These are phyloP conservation scores for Sminthurinus signatus DNA, from an alignment of 1,140 invertebrate species.

Conservation along the genomic window DNA sequence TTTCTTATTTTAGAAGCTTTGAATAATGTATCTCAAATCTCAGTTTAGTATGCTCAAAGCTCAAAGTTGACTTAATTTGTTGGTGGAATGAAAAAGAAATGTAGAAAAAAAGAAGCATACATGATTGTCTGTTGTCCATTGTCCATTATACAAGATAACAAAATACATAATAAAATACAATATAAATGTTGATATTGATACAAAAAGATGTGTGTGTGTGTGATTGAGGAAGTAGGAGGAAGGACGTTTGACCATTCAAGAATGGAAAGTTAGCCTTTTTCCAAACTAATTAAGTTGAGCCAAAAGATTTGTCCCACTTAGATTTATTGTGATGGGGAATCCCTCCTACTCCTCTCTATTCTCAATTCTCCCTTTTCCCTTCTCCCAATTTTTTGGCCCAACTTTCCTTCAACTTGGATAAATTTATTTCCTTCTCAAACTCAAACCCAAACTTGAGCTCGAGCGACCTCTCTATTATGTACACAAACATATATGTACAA, in stretches of 20 bases:
- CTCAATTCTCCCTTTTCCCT: not conserved
- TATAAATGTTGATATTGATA: no score
- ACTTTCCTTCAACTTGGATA: not conserved
- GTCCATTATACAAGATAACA: no score
- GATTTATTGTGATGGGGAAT: constrained; percentile 31
- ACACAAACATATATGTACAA: no score
- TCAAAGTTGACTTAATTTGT: no score
- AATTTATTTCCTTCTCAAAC: constrained; percentile 15
- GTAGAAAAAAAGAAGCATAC: no score
- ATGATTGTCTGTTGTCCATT: no score
- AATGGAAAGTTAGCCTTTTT: constrained; percentile 20
- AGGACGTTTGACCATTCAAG: not conserved
- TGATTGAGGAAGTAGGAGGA: not conserved
- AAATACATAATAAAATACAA: no score
- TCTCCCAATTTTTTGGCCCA: constrained; percentile 3
- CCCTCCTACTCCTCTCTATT: constrained; percentile 22
- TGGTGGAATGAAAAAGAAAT: no score
- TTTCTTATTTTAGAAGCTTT: no score
- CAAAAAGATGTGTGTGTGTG: not conserved
- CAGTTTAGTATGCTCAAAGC: no score
- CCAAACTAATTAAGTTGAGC: constrained; percentile 34
- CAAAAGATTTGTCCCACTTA: constrained; percentile 33
- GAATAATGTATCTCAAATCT: no score
- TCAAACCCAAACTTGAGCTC: not conserved
- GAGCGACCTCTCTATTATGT: no score